These are phyloP conservation scores for Acrobasis suavella DNA, from an alignment of 2,888 invertebrate genomes.

Conservation along the genomic window DNA sequence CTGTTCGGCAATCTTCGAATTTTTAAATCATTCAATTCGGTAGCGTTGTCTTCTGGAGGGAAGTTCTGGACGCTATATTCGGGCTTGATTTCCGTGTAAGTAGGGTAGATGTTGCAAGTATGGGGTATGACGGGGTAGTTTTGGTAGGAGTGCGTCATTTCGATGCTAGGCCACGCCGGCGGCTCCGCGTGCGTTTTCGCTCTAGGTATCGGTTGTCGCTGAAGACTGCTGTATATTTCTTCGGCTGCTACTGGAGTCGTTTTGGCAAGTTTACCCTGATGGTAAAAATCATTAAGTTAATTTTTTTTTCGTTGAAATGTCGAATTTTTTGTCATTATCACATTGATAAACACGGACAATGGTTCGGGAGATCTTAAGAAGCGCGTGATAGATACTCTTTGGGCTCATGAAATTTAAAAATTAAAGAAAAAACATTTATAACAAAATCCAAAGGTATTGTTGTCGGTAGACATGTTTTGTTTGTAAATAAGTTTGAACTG, in stretches of 20 bases:
- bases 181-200: constrained; percentile 86
- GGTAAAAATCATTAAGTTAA: background rate
- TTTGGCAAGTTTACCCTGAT: constrained; percentile 86
- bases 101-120: constrained; percentile 66
- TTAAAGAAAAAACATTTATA: no score
- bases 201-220: constrained; percentile 86
- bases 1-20: constrained; percentile 49
- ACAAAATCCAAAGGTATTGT: no score
- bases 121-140: constrained; percentile 70
- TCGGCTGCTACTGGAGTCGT: constrained; percentile 78
- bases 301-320: no score
- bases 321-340: no score
- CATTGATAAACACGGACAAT: no score
- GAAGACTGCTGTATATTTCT: constrained; percentile 79
- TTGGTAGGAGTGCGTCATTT: constrained; percentile 73
- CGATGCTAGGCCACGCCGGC: constrained; percentile 75
- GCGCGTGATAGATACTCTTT: no score
- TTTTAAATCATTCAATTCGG: constrained; percentile 50
- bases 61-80: constrained; percentile 57
- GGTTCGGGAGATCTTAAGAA: no score
- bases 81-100: constrained; percentile 71
- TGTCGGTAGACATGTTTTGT: no score
- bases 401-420: no score
- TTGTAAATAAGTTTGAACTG: no score
- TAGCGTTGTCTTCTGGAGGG: constrained; percentile 43